Evolutionary conservation across 2,888 invertebrate genomes (phyloP), one percentile per base, ranked within the genome.

Genomic region (Thera britannica): DNA sequence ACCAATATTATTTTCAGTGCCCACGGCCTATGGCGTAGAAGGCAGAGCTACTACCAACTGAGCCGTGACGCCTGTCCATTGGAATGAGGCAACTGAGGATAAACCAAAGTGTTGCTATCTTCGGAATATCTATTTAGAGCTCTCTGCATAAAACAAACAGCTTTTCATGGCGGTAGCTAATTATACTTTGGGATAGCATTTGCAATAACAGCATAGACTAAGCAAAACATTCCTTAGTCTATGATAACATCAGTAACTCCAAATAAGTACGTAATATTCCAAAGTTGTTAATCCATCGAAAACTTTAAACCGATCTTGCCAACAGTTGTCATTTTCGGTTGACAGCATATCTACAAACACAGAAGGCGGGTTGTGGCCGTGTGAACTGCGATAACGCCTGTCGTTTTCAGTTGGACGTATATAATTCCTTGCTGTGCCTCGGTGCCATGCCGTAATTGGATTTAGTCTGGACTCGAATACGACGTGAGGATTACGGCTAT

Each of bases 381-480:
- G 70, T 51, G 59, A 48, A 65, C 56, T 65, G 48, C 56, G 62
- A 73, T 65, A 72, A 69, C 69, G 68, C 59, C 49, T 72, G 72
- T 62, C 70, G 62, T 71, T 70, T 76, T 74, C 71, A 74, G 72
- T 62, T 60, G 65, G 69, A 71, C 66, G 69, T 68, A 61, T 72
- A 70, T 80, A 78, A 78, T 77, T 79, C 78, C 75, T 75, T 75
- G 78, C 67, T 62, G 70, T 66, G 70, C 67, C 71, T 71, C 76
- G 75, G 75, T 64, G 70, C 73, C 80, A 76, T 77, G 80, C 79
- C 72, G 83, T 91, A 91, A 92, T 91, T 91, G 90, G 90, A 90
- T 90, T 90, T 88, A 88, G 90, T 87, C 90, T 89, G 89, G 86
- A 87, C 89, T 86, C 82, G 83, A 87, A 85, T 87, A 83, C 86